These are phyloP conservation scores for Aquatica leii DNA, from an alignment of 2,888 invertebrate species.

Conservation along the genomic window DNA sequence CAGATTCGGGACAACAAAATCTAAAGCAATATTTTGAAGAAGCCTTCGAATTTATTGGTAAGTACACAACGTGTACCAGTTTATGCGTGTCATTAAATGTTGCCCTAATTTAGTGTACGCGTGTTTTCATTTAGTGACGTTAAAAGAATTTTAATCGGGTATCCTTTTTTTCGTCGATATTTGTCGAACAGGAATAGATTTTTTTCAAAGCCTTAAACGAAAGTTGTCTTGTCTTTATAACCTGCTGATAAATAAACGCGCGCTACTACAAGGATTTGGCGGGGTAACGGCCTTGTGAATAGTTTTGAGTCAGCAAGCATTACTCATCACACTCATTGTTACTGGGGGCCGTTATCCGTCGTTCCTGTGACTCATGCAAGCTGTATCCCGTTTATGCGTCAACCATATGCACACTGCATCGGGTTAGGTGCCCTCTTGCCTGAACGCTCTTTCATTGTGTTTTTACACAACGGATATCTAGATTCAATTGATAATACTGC, in stretches of 20 bases:
- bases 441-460: conserved; percentile 35
- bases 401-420: conserved; percentile 38
- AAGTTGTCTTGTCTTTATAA: conserved; percentile 26
- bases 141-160: not conserved
- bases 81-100: not conserved
- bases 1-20: conserved; percentile 85
- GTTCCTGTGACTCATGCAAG: conserved; percentile 43
- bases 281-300: conserved; percentile 56
- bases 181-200: conserved; percentile 27
- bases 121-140: not conserved
- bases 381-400: conserved; percentile 39
- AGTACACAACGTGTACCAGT: conserved; percentile 52
- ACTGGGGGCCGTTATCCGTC: conserved; percentile 55
- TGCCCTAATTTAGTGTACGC: conserved; percentile 3
- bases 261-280: conserved; percentile 41
- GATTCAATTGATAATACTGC: conserved; percentile 36
- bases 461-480: conserved; percentile 30
- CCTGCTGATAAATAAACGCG: conserved; percentile 30
- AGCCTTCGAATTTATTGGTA: conserved; percentile 86
- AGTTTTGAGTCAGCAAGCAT: conserved; percentile 57
- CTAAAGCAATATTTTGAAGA: conserved; percentile 89
- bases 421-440: conserved; percentile 29
- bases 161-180: not conserved
- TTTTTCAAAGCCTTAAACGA: conserved; percentile 18
- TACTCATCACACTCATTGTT: conserved; percentile 58